A percentile compares a stretch with the other conserved stretches of the same genome.
Conservation (phyloP, 2,888 invertebrate genomes). For the Galerucella calmariensis region DNA sequence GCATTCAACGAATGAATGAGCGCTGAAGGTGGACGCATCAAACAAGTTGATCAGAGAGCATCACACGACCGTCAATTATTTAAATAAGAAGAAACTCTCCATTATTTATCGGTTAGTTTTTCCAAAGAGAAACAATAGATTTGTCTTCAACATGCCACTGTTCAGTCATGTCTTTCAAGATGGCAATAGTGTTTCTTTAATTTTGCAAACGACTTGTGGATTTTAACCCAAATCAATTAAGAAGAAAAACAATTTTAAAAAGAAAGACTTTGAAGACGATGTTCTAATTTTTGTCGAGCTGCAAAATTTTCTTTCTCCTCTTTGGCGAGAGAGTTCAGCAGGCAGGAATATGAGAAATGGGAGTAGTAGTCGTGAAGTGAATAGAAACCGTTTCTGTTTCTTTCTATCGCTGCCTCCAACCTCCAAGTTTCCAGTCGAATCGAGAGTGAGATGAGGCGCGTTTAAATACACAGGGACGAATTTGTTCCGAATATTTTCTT, state of each 20-base stretch:
- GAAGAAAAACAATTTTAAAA: slow-evolving; percentile 17
- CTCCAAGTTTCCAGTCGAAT: slow-evolving; percentile 54
- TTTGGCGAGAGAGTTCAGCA: slow-evolving; percentile 49
- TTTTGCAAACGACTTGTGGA: neutral
- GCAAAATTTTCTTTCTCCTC: slow-evolving; percentile 10
- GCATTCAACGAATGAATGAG: slow-evolving; percentile 17
- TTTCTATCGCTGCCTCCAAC: slow-evolving; percentile 22
- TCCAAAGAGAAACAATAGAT: slow-evolving; percentile 63
- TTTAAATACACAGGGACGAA: slow-evolving; percentile 39
- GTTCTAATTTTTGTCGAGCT: slow-evolving; percentile 32
- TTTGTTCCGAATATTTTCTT: neutral
- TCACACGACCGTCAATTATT: slow-evolving; percentile 58
- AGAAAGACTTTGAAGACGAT: slow-evolving; percentile 5
- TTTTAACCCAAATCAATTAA: slow-evolving; percentile 7
- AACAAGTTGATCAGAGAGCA: slow-evolving; percentile 44
- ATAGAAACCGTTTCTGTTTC: slow-evolving; percentile 54
- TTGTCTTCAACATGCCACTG: slow-evolving; percentile 61
- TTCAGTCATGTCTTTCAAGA: slow-evolving; percentile 55
- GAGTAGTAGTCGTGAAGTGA: slow-evolving; percentile 57
- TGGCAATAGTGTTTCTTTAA: slow-evolving; percentile 42
- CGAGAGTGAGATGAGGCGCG: slow-evolving; percentile 38
- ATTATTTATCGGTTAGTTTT: slow-evolving; percentile 61
- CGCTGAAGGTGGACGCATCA: slow-evolving; percentile 25
- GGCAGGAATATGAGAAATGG: slow-evolving; percentile 48
- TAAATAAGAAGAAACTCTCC: slow-evolving; percentile 56